phyloP scores from a whole-genome alignment of 2,888 invertebrate species.

The Xylophagus ater region DNA sequence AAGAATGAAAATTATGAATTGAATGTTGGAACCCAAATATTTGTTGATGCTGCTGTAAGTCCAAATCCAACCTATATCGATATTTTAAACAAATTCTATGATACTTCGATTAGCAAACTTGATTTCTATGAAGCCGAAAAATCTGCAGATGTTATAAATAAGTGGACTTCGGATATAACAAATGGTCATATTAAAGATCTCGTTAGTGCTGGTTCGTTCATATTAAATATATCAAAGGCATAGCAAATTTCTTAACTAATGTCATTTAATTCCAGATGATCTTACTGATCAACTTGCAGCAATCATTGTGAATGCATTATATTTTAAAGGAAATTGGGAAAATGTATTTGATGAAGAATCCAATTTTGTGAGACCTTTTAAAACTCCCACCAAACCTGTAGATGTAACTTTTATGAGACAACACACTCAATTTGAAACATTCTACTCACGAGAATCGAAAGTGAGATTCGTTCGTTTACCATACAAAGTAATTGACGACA shows the following conservation, averaged over 20 bases:
- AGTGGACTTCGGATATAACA: slow-evolving; percentile 68
- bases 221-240: no score
- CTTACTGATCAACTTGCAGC: no score
- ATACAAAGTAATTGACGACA: neutral
- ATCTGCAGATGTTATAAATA: slow-evolving; percentile 57
- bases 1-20: slow-evolving; percentile 42
- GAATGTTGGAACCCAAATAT: slow-evolving; percentile 54
- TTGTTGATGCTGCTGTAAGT: slow-evolving; percentile 44
- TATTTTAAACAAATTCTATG: slow-evolving; percentile 52
- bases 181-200: slow-evolving; percentile 58
- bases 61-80: slow-evolving; percentile 51
- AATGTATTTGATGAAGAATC: neutral
- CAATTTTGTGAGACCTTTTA: neutral
- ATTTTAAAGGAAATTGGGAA: slow-evolving; percentile 1
- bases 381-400: neutral
- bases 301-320: neutral
- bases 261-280: no score
- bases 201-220: slow-evolving; percentile 52
- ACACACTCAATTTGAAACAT: neutral
- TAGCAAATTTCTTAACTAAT: no score
- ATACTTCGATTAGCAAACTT: slow-evolving; percentile 50
- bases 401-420: neutral
- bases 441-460: neutral
- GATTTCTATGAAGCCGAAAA: slow-evolving; percentile 48
- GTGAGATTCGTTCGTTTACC: neutral